phyloP scores from a whole-genome alignment of 2,888 invertebrate species.

The Ctena decussata region DNA sequence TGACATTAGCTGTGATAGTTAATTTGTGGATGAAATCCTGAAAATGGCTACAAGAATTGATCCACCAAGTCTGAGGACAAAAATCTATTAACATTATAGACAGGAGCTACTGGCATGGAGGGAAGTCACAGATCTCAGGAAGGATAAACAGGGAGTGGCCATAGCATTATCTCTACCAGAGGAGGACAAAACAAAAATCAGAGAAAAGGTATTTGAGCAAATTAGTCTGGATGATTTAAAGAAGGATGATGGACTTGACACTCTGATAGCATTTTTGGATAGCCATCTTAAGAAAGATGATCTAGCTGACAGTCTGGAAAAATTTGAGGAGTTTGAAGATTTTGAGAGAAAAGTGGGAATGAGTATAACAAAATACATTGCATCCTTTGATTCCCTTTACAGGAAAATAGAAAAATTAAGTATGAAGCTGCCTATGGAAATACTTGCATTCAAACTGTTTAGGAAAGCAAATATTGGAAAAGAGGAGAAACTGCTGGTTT shows the following conservation, averaged over 20 bases:
- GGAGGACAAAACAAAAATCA: conserved; percentile 42
- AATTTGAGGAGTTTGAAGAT: conserved; percentile 64
- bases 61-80: conserved; percentile 22
- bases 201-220: conserved; percentile 65
- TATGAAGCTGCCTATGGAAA: conserved; percentile 63
- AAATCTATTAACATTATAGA: conserved; percentile 57
- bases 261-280: conserved; percentile 56
- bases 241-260: conserved; percentile 49
- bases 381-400: conserved; percentile 53
- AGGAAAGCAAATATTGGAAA: conserved; percentile 57
- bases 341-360: conserved; percentile 43
- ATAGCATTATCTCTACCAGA: conserved; percentile 62
- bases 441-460: conserved; percentile 55
- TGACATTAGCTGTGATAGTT: background rate
- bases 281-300: conserved; percentile 66
- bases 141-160: conserved; percentile 54
- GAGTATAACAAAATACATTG: conserved; percentile 50
- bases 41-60: conserved; percentile 23
- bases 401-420: conserved; percentile 62
- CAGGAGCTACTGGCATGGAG: conserved; percentile 60
- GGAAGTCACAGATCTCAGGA: conserved; percentile 55
- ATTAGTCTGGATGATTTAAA: conserved; percentile 56
- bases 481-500: conserved; percentile 43
- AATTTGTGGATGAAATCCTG: background rate
- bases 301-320: conserved; percentile 58